These are phyloP conservation scores for Scrobipalpa costella DNA, from an alignment of 2,888 invertebrate genomes.

Conservation along the genomic window DNA sequence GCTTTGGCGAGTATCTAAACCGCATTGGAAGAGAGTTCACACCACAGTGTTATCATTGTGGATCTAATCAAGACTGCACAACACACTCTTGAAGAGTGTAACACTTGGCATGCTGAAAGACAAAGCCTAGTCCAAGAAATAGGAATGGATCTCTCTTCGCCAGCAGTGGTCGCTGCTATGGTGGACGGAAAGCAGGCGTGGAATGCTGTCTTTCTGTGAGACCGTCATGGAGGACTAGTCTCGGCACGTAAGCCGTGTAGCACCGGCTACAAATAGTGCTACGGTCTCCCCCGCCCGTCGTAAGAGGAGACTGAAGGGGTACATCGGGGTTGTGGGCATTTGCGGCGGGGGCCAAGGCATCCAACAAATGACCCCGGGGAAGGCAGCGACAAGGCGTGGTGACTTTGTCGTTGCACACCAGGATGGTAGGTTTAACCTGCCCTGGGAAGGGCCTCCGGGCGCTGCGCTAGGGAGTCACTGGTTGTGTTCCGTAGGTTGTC, in stretches of 20 bases:
- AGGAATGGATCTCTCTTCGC: constrained; percentile 23
- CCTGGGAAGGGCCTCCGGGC: no score
- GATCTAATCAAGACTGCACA: no score
- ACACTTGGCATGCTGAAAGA: constrained; percentile 3
- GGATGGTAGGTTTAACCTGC: no score
- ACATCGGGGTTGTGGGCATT: neutral
- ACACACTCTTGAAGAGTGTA: constrained; percentile 24
- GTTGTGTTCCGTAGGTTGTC: no score
- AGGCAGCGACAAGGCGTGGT: no score
- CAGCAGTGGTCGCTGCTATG: constrained; percentile 17
- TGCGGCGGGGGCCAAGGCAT: no score
- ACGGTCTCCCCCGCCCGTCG: neutral
- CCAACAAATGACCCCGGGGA: no score
- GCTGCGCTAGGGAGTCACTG: no score
- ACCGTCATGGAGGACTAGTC: no score
- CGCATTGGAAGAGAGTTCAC: constrained; percentile 19
- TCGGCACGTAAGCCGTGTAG: no score
- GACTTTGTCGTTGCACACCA: no score
- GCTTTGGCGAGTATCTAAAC: constrained; percentile 26
- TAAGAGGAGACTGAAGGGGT: neutral
- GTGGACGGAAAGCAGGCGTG: constrained; percentile 9
- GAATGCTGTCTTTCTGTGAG: constrained; percentile 7
- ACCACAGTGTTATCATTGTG: constrained; percentile 18
- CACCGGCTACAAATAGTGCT: neutral
- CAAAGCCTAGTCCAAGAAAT: neutral